A percentile compares a stretch with the other conserved stretches of the same genome.
These are phyloP conservation scores for human DNA, from an alignment of 2,113 vertebrate genomes.

Conservation along the genomic window DNA sequence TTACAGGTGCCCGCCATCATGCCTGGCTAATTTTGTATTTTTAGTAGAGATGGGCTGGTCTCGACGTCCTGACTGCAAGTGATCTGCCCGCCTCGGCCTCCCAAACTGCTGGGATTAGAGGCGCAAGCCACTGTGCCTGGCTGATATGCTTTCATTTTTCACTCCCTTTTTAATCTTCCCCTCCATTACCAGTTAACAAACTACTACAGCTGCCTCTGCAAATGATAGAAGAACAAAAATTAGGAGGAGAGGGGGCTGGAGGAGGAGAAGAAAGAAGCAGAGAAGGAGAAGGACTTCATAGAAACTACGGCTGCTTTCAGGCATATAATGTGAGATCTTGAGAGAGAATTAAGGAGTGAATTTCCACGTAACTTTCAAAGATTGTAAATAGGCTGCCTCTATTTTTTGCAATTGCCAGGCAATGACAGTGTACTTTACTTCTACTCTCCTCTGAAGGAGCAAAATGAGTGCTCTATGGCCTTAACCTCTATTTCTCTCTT, in stretches of 20 bases:
- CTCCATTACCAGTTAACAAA: not conserved
- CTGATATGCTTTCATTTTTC: not conserved
- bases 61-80: too few species aligned
- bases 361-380: slow-evolving; percentile 30
- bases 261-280: not conserved
- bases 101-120: too few species aligned
- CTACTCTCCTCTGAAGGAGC: not conserved
- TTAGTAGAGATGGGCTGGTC: too few species aligned
- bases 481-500: not conserved
- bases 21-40: too few species aligned
- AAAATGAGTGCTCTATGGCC: slow-evolving; percentile 42
- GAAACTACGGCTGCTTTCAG: not conserved
- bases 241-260: too few species aligned
- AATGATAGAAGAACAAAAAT: not conserved
- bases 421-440: slow-evolving; percentile 4
- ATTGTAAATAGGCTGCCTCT: slow-evolving; percentile 34
- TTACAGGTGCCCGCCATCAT: too few species aligned
- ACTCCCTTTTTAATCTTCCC: not conserved
- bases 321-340: not conserved
- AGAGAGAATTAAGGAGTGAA: not conserved
- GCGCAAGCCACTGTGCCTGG: too few species aligned
- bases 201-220: not conserved
- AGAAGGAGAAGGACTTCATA: not conserved
- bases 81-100: too few species aligned
- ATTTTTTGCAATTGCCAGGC: slow-evolving; percentile 37